A percentile compares a stretch with the other conserved stretches of the same genome.
Evolutionary conservation across 2,888 invertebrate species (phyloP).

Genomic region (Gnatocerus cornutus): DNA sequence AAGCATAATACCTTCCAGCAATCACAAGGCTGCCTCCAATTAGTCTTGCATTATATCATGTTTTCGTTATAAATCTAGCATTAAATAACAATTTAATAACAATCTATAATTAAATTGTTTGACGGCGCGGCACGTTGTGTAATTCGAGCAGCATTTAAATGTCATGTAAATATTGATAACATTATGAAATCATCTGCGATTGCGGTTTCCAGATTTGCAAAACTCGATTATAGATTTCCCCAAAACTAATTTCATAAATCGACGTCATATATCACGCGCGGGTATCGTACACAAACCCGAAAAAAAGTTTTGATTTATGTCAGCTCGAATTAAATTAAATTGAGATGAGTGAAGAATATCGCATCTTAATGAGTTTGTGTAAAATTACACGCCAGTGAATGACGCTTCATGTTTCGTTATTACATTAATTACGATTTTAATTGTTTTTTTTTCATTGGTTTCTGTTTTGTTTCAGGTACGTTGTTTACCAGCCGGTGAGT

Average conservation of each 20-base stretch:
- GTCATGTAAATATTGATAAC: constrained; percentile 32
- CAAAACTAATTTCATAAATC: constrained; percentile 17
- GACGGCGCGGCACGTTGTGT: constrained; percentile 12
- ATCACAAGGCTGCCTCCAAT: too few relatives aligned
- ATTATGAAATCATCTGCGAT: constrained; percentile 13
- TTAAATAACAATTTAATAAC: constrained; percentile 21
- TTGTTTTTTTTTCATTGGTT: constrained; percentile 5
- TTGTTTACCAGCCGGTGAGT: constrained; percentile 18
- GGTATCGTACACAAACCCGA: not conserved
- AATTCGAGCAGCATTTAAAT: constrained; percentile 14
- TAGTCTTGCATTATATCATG: not conserved
- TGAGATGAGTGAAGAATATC: constrained; percentile 10
- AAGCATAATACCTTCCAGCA: too few relatives aligned
- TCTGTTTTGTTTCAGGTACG: constrained; percentile 29
- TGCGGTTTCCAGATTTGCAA: constrained; percentile 8
- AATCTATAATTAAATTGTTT: constrained; percentile 33
- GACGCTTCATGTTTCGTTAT: constrained; percentile 21
- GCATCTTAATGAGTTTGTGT: constrained; percentile 40
- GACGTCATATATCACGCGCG: not conserved
- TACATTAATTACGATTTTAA: constrained; percentile 33
- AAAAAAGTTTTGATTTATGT: constrained; percentile 11
- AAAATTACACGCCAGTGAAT: constrained; percentile 18
- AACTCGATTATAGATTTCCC: not conserved
- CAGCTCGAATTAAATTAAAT: not conserved
- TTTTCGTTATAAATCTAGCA: constrained; percentile 10